Evolutionary conservation across 2,888 invertebrate genomes (phyloP), one percentile per base, ranked within the genome.

Genomic region (Philereme vetulata): DNA sequence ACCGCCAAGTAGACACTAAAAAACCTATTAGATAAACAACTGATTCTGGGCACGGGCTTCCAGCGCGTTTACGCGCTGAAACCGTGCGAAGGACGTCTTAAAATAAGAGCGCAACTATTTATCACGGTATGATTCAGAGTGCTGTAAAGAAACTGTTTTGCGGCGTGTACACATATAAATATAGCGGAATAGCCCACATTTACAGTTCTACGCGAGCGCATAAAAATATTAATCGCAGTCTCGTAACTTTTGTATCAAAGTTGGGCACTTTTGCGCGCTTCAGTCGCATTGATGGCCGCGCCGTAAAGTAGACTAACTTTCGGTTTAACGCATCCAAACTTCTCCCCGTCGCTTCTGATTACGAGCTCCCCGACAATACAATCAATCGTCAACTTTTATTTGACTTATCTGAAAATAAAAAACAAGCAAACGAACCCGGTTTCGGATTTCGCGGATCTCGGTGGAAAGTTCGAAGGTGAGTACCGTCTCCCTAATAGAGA

Each of bases 341-440:
- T 77, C 62, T 56, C 68, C 68, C 75, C 67, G 70, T 74, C 75
- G 62, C 65, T 74, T 74, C 81, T 86, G 85, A 90, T 90, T 84
- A 85, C 85, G 80, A 81, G 70, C 78, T 81, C 73, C 76, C 78
- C 78, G 70, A 81, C 84, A 85, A 83, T 81, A 86, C 88, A 92
- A 90, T 91, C 90, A 90, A 90, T 90, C 87, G 87, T 88, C 85
- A 89, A 90, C 86, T 90, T 91, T 86, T 92, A 87, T 91, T 92
- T 90, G 85, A 87, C 81, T 90, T 91, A 81, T 86, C 82, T 82
- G 64, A 75, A 84, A 88, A 86, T 84, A 90, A 90, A 89, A 90
- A 88, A 88, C 85, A 87, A 90, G 81, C 77, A 82, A 87, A 86
- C 84, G 85, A 87, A 81, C 79, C 46, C 44, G 53, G 75, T 70